phyloP scores from a whole-genome alignment of 2,888 invertebrate species.

The Acleris laterana region DNA sequence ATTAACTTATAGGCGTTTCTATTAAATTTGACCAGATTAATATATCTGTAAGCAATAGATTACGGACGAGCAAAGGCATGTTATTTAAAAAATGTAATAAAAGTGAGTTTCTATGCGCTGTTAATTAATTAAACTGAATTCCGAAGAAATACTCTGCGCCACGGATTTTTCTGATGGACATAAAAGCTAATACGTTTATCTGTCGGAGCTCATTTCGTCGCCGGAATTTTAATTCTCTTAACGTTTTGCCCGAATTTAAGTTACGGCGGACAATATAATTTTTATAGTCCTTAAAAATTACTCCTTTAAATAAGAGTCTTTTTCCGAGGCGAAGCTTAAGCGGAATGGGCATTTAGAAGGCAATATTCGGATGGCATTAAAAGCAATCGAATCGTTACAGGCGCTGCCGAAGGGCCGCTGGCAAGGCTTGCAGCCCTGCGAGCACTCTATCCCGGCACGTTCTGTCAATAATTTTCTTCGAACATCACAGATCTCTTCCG shows the following conservation, averaged over 20 bases:
- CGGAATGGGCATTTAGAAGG: conserved; percentile 41
- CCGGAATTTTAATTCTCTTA: conserved; percentile 74
- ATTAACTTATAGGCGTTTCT: no score
- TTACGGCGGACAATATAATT: conserved; percentile 71
- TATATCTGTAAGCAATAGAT: neutral
- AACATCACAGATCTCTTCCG: conserved; percentile 77
- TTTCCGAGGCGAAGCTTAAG: conserved; percentile 48
- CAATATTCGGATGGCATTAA: conserved; percentile 50
- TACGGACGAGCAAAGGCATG: neutral
- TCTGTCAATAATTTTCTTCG: conserved; percentile 81
- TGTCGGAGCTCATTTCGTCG: conserved; percentile 69
- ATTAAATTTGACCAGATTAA: neutral
- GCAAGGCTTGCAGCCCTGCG: conserved; percentile 53
- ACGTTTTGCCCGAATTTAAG: conserved; percentile 68
- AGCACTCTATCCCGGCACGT: conserved; percentile 74
- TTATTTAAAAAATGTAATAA: conserved; percentile 24
- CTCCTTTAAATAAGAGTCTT: conserved; percentile 56
- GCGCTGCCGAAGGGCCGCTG: conserved; percentile 54
- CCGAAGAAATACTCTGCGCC: conserved; percentile 39
- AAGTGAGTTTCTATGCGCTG: conserved; percentile 14
- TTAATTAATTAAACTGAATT: conserved; percentile 39
- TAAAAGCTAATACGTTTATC: conserved; percentile 74
- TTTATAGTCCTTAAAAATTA: conserved; percentile 64
- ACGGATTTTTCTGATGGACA: conserved; percentile 54
- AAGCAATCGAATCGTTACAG: conserved; percentile 59